Conservation (phyloP, 2,113 vertebrate species). For the Ptilonorhynchus violaceus region DNA sequence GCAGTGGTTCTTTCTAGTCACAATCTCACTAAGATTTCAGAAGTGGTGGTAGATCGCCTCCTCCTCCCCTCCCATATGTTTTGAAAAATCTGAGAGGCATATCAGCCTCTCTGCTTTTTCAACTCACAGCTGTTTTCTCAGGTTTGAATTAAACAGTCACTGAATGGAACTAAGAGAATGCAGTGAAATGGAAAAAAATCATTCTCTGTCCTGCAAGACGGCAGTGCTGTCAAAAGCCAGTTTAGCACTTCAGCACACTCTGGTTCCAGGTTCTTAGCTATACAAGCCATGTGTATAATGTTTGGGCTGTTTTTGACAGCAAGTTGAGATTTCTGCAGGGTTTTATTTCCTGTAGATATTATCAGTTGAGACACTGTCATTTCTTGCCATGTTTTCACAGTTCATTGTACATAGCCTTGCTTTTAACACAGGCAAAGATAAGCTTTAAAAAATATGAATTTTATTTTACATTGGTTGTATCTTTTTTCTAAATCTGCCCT, state of each 20-base stretch:
- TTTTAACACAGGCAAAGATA: background rate
- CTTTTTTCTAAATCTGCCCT: background rate
- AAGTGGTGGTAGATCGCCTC: background rate
- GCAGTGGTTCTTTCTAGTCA: background rate
- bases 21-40: background rate
- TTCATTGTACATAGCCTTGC: background rate
- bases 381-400: background rate
- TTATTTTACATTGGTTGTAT: background rate
- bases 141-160: slow-evolving; percentile 5
- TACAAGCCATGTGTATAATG: background rate
- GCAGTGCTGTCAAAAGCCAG: slow-evolving; percentile 4
- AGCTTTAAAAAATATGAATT: background rate
- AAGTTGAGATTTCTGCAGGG: background rate
- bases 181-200: background rate
- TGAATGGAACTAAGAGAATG: background rate
- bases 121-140: background rate
- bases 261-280: background rate
- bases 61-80: background rate
- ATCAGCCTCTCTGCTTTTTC: background rate
- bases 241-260: slow-evolving; percentile 21
- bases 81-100: background rate
- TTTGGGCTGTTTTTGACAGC: background rate
- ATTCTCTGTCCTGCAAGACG: background rate
- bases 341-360: slow-evolving; percentile 23
- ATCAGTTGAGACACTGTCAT: background rate